Evolutionary conservation across 2,888 invertebrate genomes (phyloP).

Genomic region (Trichogramma evanescens): DNA sequence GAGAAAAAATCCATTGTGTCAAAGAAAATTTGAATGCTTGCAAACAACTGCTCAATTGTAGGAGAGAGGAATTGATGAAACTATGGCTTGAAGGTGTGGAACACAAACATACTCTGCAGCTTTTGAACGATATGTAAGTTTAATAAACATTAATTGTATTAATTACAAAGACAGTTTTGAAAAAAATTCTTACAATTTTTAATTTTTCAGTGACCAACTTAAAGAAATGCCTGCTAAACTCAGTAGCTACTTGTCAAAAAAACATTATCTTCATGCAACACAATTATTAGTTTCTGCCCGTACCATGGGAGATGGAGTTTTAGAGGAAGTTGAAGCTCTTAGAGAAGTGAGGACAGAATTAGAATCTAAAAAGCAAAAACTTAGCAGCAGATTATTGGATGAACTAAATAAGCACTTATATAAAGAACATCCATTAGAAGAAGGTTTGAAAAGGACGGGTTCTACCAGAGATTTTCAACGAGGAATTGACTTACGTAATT

Average conservation of each 20-base stretch:
- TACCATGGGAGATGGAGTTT: slow-evolving; percentile 60
- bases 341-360: slow-evolving; percentile 72
- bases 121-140: slow-evolving; percentile 82
- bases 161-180: background rate
- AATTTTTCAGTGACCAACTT: slow-evolving; percentile 60
- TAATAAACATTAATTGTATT: slow-evolving; percentile 2
- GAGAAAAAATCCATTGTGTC: slow-evolving; percentile 68
- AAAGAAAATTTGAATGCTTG: slow-evolving; percentile 78
- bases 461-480: slow-evolving; percentile 57
- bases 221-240: slow-evolving; percentile 67
- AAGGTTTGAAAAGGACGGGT: slow-evolving; percentile 56
- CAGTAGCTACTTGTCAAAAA: slow-evolving; percentile 59
- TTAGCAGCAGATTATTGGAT: slow-evolving; percentile 62
- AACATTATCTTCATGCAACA: slow-evolving; percentile 82
- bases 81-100: slow-evolving; percentile 95
- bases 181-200: slow-evolving; percentile 3
- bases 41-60: slow-evolving; percentile 77
- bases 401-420: slow-evolving; percentile 70
- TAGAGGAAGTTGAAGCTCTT: slow-evolving; percentile 78
- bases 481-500: slow-evolving; percentile 53
- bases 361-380: slow-evolving; percentile 60
- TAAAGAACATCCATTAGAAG: slow-evolving; percentile 54
- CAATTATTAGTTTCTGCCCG: slow-evolving; percentile 68
- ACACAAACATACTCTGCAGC: slow-evolving; percentile 81
- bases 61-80: slow-evolving; percentile 85